phyloP scores from a whole-genome alignment of 2,888 invertebrate genomes.

The Serripes groenlandicus region DNA sequence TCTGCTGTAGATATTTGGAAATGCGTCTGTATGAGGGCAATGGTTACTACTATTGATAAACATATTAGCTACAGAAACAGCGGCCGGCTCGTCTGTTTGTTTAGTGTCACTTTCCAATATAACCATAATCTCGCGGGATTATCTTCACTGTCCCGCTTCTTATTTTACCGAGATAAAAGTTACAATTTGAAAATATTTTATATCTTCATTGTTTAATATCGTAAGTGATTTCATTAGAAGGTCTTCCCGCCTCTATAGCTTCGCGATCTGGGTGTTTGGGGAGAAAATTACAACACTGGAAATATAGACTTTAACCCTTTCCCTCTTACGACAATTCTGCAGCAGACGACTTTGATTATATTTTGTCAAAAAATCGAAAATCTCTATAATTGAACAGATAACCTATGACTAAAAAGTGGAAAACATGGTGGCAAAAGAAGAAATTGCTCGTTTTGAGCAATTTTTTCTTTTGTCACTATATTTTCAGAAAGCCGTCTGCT shows the following conservation, averaged over 20 bases:
- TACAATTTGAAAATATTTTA: no score
- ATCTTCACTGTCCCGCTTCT: conserved; percentile 23
- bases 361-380: neutral
- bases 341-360: neutral
- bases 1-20: no score
- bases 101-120: conserved; percentile 63
- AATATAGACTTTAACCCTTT: no score
- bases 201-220: no score
- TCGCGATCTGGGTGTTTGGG: no score
- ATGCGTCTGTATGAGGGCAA: neutral
- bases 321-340: no score
- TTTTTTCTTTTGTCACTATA: conserved; percentile 6
- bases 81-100: conserved; percentile 42
- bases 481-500: no score
- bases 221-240: no score
- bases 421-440: neutral
- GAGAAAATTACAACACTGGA: no score
- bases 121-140: conserved; percentile 40
- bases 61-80: conserved; percentile 45
- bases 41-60: conserved; percentile 37
- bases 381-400: no score
- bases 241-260: no score
- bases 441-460: neutral
- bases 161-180: no score
- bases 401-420: neutral